Conservation (phyloP, 2,113 vertebrate species). For the Noturus placidus region DNA sequence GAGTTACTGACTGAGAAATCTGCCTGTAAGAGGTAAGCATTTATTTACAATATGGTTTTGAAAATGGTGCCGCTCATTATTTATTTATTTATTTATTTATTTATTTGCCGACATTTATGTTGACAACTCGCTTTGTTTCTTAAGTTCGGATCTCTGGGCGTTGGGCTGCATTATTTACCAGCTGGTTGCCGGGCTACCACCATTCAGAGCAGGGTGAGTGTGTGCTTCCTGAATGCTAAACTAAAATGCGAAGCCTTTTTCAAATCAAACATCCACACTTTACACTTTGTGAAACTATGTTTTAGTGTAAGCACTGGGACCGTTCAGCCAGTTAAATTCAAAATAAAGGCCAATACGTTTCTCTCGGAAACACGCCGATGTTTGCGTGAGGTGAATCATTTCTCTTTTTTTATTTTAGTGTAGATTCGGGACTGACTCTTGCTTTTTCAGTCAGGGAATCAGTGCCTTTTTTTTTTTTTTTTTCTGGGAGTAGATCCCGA, state of each 20-base stretch:
- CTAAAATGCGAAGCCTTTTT: background rate
- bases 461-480: too few relatives aligned
- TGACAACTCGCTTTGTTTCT: background rate
- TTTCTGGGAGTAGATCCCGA: too few relatives aligned
- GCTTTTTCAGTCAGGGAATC: too few relatives aligned
- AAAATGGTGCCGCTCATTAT: too few relatives aligned
- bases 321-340: background rate
- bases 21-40: slow-evolving; percentile 92
- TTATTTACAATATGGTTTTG: background rate
- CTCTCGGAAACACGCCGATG: too few relatives aligned
- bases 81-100: background rate
- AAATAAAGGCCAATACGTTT: background rate
- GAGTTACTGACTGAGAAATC: slow-evolving; percentile 98
- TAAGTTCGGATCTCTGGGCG: slow-evolving; percentile 94
- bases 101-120: background rate
- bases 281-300: background rate
- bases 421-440: background rate
- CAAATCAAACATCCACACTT: background rate
- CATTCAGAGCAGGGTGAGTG: slow-evolving; percentile 96
- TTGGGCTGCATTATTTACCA: slow-evolving; percentile 99
- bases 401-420: background rate
- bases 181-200: slow-evolving; percentile 95
- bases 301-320: background rate
- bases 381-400: background rate
- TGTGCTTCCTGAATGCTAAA: background rate